Conservation (phyloP, 2,113 vertebrate species). For the Rhombomys opimus region DNA sequence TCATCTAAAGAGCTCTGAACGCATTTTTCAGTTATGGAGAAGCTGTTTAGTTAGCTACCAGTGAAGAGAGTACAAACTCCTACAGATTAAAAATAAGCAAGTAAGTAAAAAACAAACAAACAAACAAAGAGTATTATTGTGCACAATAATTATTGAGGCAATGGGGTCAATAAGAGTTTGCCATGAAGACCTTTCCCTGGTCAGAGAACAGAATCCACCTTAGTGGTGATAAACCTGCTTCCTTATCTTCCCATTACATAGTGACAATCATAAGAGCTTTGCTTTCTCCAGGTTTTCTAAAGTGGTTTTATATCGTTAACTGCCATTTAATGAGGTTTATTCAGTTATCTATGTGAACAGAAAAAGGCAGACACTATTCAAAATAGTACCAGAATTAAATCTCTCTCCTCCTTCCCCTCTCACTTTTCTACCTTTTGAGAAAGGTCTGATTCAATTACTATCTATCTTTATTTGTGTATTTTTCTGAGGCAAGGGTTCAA, state of each 20-base stretch:
- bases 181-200: not conserved
- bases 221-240: not conserved
- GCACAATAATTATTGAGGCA: not conserved
- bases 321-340: not conserved
- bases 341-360: constrained; percentile 16
- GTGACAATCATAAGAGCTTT: not conserved
- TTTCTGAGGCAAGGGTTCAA: not conserved
- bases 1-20: not conserved
- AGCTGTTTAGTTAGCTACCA: not conserved
- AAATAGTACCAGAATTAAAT: not conserved
- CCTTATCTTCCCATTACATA: not conserved
- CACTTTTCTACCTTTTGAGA: not conserved
- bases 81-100: not conserved
- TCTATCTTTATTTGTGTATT: not conserved
- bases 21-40: not conserved
- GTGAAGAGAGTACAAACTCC: not conserved
- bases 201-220: not conserved
- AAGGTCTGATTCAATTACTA: not conserved
- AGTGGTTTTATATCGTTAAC: not conserved
- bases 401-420: not conserved
- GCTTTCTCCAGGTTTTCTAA: not conserved
- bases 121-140: not conserved
- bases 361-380: not conserved
- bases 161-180: not conserved
- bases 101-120: too few species aligned